Conservation (phyloP, 2,888 invertebrate genomes). For the Caenorhabditis wallacei region DNA sequence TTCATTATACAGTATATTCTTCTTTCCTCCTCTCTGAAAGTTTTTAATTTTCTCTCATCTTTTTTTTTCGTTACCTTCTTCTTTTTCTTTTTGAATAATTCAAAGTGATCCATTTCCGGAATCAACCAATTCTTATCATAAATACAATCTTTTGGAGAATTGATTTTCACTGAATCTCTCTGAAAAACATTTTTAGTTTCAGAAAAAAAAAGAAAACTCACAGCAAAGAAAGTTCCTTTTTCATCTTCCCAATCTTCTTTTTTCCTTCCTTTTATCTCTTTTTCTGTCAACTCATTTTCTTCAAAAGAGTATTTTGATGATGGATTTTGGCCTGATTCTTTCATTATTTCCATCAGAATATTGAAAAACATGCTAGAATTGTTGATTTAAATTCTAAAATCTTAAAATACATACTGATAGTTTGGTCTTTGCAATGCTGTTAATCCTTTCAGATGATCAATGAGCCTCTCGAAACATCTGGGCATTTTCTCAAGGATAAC, state of each 20-base stretch:
- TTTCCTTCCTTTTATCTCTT: background rate
- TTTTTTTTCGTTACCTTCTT: background rate
- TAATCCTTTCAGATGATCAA: constrained; percentile 5
- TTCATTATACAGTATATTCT: constrained; percentile 1
- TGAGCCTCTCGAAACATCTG: background rate
- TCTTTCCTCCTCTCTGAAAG: too few species aligned
- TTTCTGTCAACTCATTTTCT: background rate
- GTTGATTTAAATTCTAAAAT: background rate
- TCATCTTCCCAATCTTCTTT: constrained; percentile 12
- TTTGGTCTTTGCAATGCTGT: constrained; percentile 15
- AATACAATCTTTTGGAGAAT: background rate
- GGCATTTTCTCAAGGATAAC: constrained; percentile 2
- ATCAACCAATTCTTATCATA: background rate
- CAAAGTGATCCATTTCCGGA: constrained; percentile 2
- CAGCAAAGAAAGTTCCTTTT: constrained; percentile 18
- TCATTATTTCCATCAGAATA: background rate
- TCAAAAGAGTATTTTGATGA: constrained; percentile 13
- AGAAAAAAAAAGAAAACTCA: background rate
- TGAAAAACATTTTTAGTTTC: background rate
- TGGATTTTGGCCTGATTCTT: background rate
- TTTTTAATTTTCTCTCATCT: too few species aligned
- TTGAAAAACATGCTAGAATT: constrained; percentile 37
- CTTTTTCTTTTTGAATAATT: background rate
- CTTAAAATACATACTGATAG: constrained; percentile 3
- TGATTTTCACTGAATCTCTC: constrained; percentile 19